Conservation (phyloP, 2,888 invertebrate genomes). For the Chymomyza caudatula region DNA sequence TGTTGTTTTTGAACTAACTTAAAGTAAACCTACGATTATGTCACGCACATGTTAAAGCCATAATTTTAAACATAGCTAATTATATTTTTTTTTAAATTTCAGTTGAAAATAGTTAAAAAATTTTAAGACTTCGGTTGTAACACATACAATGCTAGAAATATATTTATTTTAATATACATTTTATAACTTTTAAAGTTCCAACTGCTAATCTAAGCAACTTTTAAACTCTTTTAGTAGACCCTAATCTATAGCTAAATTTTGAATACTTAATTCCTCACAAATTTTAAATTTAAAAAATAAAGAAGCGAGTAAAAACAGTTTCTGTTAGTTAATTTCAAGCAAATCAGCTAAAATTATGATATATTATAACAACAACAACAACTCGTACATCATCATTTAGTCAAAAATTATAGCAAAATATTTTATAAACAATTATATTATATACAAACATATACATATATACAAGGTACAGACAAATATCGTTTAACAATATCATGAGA, state of each 20-base stretch:
- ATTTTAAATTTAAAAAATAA: not conserved
- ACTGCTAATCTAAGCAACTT: not conserved
- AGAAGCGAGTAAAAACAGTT: slow-evolving; percentile 18
- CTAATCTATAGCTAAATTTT: slow-evolving; percentile 11
- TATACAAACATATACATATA: slow-evolving; percentile 4
- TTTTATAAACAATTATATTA: slow-evolving; percentile 36
- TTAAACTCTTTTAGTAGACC: slow-evolving; percentile 38
- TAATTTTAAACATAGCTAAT: slow-evolving; percentile 37
- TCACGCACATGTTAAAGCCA: slow-evolving; percentile 64
- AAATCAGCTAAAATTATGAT: not conserved
- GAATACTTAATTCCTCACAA: not conserved
- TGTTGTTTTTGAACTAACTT: slow-evolving; percentile 9
- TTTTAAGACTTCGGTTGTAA: not conserved
- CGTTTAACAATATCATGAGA: slow-evolving; percentile 25
- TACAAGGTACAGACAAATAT: slow-evolving; percentile 37
- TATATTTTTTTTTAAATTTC: not conserved
- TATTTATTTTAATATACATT: not conserved
- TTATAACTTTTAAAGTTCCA: not conserved
- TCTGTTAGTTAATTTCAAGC: slow-evolving; percentile 21
- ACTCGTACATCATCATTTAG: slow-evolving; percentile 59
- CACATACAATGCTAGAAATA: not conserved
- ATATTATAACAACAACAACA: slow-evolving; percentile 22
- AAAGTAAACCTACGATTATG: slow-evolving; percentile 22
- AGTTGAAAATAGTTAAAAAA: not conserved
- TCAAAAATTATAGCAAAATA: slow-evolving; percentile 41